A percentile compares a stretch with the other conserved stretches of the same genome.
phyloP scores from a whole-genome alignment of 2,113 vertebrate genomes.

The Entomyzon cyanotis region DNA sequence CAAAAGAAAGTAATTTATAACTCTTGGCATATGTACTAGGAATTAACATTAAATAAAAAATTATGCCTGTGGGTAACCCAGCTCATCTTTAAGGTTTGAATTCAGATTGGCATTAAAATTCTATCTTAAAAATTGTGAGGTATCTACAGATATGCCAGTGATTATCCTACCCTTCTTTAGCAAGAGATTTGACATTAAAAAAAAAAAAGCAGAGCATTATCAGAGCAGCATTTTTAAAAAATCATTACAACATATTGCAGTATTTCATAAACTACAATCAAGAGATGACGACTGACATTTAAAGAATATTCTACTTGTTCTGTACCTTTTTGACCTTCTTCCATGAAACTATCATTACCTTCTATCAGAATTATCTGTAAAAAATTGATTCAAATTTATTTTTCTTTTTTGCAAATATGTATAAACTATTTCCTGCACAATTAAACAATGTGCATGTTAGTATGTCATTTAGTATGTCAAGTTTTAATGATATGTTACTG shows the following conservation, averaged over 20 bases:
- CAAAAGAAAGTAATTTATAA: not conserved
- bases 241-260: not conserved
- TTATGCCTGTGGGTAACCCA: not conserved
- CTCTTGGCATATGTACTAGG: not conserved
- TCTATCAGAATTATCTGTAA: slow-evolving; percentile 19
- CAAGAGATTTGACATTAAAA: not conserved
- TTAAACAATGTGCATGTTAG: not conserved
- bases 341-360: slow-evolving; percentile 2
- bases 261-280: not conserved
- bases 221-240: not conserved
- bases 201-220: not conserved
- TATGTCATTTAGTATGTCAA: slow-evolving; percentile 55
- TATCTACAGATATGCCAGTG: not conserved
- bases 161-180: not conserved
- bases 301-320: not conserved
- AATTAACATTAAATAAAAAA: not conserved
- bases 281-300: not conserved
- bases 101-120: not conserved
- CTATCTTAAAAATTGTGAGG: not conserved
- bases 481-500: slow-evolving; percentile 62
- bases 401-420: slow-evolving; percentile 38
- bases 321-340: not conserved
- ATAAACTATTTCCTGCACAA: slow-evolving; percentile 50
- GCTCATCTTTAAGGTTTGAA: not conserved
- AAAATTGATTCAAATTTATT: slow-evolving; percentile 43